Conservation (phyloP, 2,113 vertebrate genomes). For the Corapipo altera region DNA sequence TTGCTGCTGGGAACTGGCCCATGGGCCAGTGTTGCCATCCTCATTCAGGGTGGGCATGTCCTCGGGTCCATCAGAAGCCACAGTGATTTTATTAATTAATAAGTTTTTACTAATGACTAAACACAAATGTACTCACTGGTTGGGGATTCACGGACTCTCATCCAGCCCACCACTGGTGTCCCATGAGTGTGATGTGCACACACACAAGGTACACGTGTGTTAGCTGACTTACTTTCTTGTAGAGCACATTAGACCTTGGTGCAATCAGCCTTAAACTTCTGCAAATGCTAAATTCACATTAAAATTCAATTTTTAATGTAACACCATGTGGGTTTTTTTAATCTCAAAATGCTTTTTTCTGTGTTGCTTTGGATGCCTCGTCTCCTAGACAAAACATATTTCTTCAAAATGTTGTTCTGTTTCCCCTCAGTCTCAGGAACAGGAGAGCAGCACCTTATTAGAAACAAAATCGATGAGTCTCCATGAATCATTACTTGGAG, state of each 20-base stretch:
- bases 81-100: background rate
- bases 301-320: background rate
- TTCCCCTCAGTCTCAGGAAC: background rate
- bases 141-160: background rate
- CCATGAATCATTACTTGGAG: slow-evolving; percentile 24
- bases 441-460: slow-evolving; percentile 1
- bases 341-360: background rate
- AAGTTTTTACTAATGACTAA: background rate
- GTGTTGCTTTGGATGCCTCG: background rate
- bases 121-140: background rate
- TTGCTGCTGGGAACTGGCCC: background rate
- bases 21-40: background rate
- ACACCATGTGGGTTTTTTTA: background rate
- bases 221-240: background rate
- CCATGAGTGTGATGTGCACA: background rate
- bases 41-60: background rate
- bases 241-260: background rate
- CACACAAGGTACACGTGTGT: accelerated
- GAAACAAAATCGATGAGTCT: slow-evolving; percentile 45
- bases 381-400: slow-evolving; percentile 23
- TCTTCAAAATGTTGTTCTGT: background rate
- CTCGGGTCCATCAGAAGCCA: background rate
- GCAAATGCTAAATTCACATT: background rate
- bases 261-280: background rate
- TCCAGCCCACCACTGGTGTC: background rate